These are phyloP conservation scores for Puntigrus tetrazona DNA, from an alignment of 2,113 vertebrate genomes.

Conservation along the genomic window DNA sequence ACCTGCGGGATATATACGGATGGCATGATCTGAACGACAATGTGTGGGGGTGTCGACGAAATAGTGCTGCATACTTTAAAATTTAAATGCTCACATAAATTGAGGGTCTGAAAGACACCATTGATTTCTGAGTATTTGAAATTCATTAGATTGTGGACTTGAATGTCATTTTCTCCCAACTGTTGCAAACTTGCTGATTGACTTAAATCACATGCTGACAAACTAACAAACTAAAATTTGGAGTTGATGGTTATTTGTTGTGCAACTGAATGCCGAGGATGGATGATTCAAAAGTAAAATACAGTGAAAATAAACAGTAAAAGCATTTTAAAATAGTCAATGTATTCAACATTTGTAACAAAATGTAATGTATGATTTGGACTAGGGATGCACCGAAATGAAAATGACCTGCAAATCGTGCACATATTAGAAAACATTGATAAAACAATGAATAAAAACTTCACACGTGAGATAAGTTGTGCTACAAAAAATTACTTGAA, in stretches of 20 bases:
- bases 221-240: not conserved
- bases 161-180: not conserved
- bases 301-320: not conserved
- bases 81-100: constrained; percentile 33
- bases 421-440: too few relatives aligned
- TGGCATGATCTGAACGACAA: constrained; percentile 52
- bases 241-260: not conserved
- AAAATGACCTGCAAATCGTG: too few relatives aligned
- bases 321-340: not conserved
- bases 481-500: not conserved
- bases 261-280: not conserved
- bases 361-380: not conserved
- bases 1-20: constrained; percentile 50
- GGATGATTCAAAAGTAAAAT: not conserved
- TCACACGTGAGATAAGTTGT: too few relatives aligned
- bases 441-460: too few relatives aligned
- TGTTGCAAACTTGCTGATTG: constrained; percentile 26
- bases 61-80: constrained; percentile 24
- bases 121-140: constrained; percentile 11
- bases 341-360: not conserved
- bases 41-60: constrained; percentile 37
- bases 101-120: constrained; percentile 20
- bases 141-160: constrained; percentile 6
- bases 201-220: not conserved
- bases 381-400: too few relatives aligned